These are phyloP conservation scores for Fulica atra DNA, from an alignment of 2,113 vertebrate species.

Conservation along the genomic window DNA sequence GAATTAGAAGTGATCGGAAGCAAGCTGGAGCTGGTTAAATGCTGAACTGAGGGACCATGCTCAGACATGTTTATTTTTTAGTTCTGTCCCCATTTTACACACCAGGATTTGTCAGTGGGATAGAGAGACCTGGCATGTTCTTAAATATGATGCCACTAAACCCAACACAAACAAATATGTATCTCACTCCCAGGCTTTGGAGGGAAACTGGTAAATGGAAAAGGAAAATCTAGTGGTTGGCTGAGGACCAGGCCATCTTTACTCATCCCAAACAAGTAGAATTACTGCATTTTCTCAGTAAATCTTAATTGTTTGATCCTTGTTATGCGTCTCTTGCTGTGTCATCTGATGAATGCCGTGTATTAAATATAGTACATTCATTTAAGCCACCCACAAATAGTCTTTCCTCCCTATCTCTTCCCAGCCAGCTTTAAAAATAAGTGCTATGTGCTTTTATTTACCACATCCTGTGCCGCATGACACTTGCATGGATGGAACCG, in stretches of 20 bases:
- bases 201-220: neutral
- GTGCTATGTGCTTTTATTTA: slow-evolving; percentile 10
- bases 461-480: slow-evolving; percentile 30
- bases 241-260: neutral
- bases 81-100: neutral
- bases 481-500: slow-evolving; percentile 13
- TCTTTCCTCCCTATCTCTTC: slow-evolving; percentile 17
- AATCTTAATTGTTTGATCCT: slow-evolving; percentile 40
- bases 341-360: neutral
- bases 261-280: neutral
- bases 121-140: neutral
- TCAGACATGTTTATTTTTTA: neutral
- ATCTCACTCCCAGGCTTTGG: neutral
- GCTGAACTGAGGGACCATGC: neutral
- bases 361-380: slow-evolving; percentile 14
- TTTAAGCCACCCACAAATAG: neutral
- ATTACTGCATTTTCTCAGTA: slow-evolving; percentile 15
- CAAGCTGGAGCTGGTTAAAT: neutral
- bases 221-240: neutral
- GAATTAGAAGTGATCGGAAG: neutral
- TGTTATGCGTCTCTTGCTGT: neutral
- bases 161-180: neutral
- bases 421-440: slow-evolving; percentile 45
- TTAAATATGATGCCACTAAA: neutral
- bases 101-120: neutral